Conservation (phyloP, 2,888 invertebrate genomes). For the Orchesellides sinensis region DNA sequence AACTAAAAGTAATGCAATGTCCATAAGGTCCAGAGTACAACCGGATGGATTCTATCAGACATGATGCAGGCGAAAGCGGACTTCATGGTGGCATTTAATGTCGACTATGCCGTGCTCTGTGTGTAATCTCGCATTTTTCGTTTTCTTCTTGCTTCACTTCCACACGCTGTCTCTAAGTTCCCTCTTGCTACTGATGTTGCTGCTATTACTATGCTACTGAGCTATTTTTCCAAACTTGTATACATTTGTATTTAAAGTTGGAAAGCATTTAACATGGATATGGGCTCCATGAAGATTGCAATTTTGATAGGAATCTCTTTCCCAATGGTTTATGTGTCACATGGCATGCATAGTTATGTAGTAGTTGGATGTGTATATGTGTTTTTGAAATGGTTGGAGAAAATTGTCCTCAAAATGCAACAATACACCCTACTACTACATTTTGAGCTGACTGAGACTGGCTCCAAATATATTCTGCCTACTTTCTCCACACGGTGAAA, state of each 20-base stretch:
- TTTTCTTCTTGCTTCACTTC: background rate
- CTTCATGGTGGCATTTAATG: slow-evolving; percentile 10
- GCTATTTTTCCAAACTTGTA: background rate
- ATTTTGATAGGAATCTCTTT: slow-evolving; percentile 46
- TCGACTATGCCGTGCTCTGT: too few relatives aligned
- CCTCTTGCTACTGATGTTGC: background rate
- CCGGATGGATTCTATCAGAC: slow-evolving; percentile 46
- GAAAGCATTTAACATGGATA: slow-evolving; percentile 19
- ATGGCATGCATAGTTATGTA: slow-evolving; percentile 34
- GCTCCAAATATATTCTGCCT: background rate
- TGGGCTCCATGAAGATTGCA: slow-evolving; percentile 51
- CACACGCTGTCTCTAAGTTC: background rate
- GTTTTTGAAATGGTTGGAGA: slow-evolving; percentile 4
- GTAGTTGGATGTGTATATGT: background rate
- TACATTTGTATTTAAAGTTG: slow-evolving; percentile 38
- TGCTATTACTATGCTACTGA: background rate
- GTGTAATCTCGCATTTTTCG: background rate
- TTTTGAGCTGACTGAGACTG: slow-evolving; percentile 6
- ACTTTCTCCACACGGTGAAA: slow-evolving; percentile 1
- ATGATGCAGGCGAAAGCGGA: slow-evolving; percentile 22
- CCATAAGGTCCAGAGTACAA: slow-evolving; percentile 36
- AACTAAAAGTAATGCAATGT: slow-evolving; percentile 29
- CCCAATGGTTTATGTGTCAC: slow-evolving; percentile 57
- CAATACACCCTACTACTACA: background rate
- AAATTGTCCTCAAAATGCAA: slow-evolving; percentile 33